Evolutionary conservation across 2,113 vertebrate genomes (phyloP).

Genomic region (Crocuta crocuta): DNA sequence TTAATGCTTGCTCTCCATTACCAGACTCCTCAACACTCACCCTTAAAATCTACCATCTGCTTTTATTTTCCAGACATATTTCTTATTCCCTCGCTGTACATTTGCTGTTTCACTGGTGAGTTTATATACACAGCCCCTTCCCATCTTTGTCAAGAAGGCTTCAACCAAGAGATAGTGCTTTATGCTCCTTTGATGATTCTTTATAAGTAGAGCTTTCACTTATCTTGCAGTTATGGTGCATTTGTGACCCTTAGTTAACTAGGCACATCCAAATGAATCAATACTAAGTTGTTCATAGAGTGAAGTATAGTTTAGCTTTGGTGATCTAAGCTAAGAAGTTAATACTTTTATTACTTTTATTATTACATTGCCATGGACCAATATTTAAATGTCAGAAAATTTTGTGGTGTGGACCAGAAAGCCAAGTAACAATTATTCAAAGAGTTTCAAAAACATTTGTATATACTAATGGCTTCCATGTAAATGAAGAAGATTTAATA

Average conservation of each 20-base stretch:
- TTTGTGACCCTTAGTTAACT: background rate
- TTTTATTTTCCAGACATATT: background rate
- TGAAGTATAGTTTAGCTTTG: background rate
- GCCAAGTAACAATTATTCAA: background rate
- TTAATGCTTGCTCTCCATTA: background rate
- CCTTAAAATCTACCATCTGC: background rate
- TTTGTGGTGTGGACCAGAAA: background rate
- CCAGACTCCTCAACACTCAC: accelerated
- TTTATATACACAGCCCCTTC: too few relatives aligned
- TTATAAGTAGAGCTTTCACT: background rate
- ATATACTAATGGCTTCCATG: background rate
- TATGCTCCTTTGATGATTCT: background rate
- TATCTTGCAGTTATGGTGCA: background rate
- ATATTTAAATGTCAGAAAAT: background rate
- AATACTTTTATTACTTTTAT: background rate
- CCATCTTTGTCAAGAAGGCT: background rate
- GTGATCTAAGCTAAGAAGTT: background rate
- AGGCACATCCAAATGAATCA: background rate
- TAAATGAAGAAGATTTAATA: background rate
- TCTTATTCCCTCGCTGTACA: background rate
- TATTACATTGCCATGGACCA: background rate
- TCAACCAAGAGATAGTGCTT: background rate
- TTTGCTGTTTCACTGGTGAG: background rate
- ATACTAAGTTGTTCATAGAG: background rate
- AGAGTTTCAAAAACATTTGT: background rate